These are phyloP conservation scores for Melipona bicolor DNA, from an alignment of 2,888 invertebrate genomes.

Conservation along the genomic window DNA sequence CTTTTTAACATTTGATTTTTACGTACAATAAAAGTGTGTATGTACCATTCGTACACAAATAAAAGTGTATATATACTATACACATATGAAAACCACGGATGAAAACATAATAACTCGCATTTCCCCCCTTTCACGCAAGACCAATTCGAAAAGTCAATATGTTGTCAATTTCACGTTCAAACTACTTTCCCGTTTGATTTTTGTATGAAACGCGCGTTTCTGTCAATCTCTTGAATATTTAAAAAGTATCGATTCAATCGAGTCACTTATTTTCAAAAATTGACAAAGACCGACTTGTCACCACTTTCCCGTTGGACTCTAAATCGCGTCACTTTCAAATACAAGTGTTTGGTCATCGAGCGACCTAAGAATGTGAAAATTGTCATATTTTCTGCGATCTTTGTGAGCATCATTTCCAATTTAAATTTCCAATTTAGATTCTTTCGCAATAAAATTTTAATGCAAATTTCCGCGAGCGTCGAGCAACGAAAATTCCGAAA, in stretches of 20 bases:
- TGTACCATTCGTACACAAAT: background rate
- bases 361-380: background rate
- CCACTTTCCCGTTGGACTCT: background rate
- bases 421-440: background rate
- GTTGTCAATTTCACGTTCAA: background rate
- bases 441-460: background rate
- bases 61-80: background rate
- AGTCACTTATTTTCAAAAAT: background rate
- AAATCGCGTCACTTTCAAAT: background rate
- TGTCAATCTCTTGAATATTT: fast-evolving
- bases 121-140: background rate
- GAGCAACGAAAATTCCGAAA: background rate
- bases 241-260: background rate
- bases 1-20: background rate
- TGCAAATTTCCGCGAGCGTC: background rate
- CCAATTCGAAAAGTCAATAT: background rate
- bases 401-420: background rate
- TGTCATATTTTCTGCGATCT: background rate
- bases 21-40: background rate
- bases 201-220: background rate
- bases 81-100: background rate
- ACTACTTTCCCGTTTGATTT: background rate
- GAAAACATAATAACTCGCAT: background rate
- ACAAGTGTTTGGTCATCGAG: fast-evolving
- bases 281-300: no score